Evolutionary conservation across 2,113 vertebrate genomes (phyloP).

Genomic region (Mustelus asterias): DNA sequence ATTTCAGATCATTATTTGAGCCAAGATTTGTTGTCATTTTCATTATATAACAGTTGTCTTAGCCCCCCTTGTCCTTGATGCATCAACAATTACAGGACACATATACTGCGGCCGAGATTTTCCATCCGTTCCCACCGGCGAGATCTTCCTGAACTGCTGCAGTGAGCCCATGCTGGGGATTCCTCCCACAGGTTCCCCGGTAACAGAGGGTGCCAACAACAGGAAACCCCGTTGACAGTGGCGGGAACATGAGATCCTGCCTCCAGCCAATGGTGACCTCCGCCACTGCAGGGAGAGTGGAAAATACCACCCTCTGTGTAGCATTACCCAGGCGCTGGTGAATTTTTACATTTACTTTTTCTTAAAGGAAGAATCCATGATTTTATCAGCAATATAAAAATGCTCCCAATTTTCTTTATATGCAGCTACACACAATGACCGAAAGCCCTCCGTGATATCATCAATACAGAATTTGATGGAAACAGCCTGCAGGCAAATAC

Average conservation of each 20-base stretch:
- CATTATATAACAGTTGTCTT: not conserved
- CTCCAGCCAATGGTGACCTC: not conserved
- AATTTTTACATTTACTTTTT: not conserved
- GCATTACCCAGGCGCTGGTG: not conserved
- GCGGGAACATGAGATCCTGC: too few species aligned
- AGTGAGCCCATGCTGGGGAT: too few species aligned
- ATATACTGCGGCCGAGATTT: not conserved
- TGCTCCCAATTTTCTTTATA: not conserved
- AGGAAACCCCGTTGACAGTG: too few species aligned
- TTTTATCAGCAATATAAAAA: not conserved
- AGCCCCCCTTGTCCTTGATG: not conserved
- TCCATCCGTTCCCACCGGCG: too few species aligned
- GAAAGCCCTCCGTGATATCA: not conserved
- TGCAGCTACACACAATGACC: not conserved
- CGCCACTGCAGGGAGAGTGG: too few species aligned
- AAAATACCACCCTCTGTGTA: not conserved
- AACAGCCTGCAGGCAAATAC: not conserved
- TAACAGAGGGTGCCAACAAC: too few species aligned
- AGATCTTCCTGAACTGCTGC: too few species aligned
- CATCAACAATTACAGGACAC: not conserved
- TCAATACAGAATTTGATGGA: not conserved
- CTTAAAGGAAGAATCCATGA: not conserved
- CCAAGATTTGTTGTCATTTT: not conserved
- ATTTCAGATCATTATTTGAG: not conserved
- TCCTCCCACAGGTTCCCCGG: too few species aligned